Percentiles rank a stretch among this genome's conserved stretches.
These are phyloP conservation scores for Cremastinae sp. DNA, from an alignment of 2,888 invertebrate genomes.

Conservation along the genomic window DNA sequence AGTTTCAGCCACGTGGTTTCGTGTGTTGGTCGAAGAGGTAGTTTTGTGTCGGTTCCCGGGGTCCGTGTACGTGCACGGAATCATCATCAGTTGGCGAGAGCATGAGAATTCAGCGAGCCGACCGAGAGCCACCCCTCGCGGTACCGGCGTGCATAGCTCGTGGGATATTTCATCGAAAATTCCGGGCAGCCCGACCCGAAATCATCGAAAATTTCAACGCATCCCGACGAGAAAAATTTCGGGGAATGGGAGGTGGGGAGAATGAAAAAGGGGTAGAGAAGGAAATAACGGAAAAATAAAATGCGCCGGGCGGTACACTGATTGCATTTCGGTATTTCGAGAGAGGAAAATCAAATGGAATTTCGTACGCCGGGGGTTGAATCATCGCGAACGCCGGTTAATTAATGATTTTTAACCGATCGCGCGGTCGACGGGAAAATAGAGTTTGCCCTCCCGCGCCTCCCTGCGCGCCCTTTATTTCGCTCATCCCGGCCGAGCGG, in stretches of 20 bases:
- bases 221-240: conserved; percentile 21
- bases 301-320: no score
- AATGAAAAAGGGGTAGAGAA: not conserved
- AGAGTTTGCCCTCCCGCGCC: no score
- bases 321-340: no score
- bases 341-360: no score
- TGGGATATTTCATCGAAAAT: conserved; percentile 56
- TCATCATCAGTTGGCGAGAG: conserved; percentile 78
- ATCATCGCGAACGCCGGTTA: no score
- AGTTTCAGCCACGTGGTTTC: conserved; percentile 41
- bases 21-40: conserved; percentile 28
- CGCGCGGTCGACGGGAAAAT: no score
- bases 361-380: no score
- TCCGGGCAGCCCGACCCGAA: conserved; percentile 25
- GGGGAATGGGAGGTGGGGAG: conserved; percentile 3
- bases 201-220: conserved; percentile 53
- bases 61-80: conserved; percentile 68
- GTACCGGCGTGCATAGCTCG: conserved; percentile 33
- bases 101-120: conserved; percentile 59
- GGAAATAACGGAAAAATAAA: no score
- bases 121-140: conserved; percentile 28
- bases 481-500: no score
- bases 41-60: conserved; percentile 10
- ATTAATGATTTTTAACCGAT: no score
- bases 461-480: no score